Conservation (phyloP, 2,888 invertebrate genomes). For the Ecliptopera silaceata region DNA sequence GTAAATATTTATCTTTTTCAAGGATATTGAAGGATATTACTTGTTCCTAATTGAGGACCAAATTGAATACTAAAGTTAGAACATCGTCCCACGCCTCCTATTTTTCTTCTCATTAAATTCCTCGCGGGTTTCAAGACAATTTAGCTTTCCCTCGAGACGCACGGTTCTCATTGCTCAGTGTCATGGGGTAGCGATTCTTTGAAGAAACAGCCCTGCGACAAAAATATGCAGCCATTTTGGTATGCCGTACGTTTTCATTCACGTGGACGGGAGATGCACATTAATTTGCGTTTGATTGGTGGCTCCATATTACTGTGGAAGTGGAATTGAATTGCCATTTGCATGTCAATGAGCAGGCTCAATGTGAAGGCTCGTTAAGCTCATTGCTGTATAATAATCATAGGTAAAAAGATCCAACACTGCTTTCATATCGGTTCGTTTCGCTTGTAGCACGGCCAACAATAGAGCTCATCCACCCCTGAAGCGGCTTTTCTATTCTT, state of each 20-base stretch:
- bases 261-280: constrained; percentile 7
- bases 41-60: constrained; percentile 13
- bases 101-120: constrained; percentile 41
- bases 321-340: constrained; percentile 20
- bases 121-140: constrained; percentile 38
- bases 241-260: constrained; percentile 13
- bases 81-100: constrained; percentile 33
- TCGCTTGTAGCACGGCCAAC: constrained; percentile 52
- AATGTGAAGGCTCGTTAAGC: constrained; percentile 26
- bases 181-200: constrained; percentile 27
- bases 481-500: constrained; percentile 74
- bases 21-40: neutral
- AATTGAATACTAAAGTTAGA: constrained; percentile 31
- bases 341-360: constrained; percentile 18
- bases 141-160: constrained; percentile 36
- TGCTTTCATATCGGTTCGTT: constrained; percentile 36
- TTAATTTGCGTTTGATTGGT: constrained; percentile 17
- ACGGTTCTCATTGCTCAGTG: constrained; percentile 35
- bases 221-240: constrained; percentile 16
- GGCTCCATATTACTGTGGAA: constrained; percentile 11
- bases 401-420: constrained; percentile 28
- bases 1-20: neutral
- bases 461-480: constrained; percentile 71
- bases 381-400: constrained; percentile 27
- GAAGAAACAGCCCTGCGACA: constrained; percentile 18